Percentiles rank a stretch among this genome's conserved stretches.
phyloP scores from a whole-genome alignment of 2,113 vertebrate species.

The Oryzias curvinotus region DNA sequence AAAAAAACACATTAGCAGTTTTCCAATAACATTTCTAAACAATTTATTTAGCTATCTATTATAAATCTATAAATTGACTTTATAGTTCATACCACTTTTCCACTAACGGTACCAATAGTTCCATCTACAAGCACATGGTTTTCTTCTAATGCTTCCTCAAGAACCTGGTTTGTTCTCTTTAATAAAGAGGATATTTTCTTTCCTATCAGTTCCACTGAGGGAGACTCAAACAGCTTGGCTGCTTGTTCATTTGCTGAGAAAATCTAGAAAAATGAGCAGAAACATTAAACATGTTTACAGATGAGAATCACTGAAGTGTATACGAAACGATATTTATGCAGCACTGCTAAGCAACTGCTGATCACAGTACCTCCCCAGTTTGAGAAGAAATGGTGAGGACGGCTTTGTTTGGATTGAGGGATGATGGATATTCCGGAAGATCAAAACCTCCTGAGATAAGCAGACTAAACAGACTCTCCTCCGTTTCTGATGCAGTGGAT shows the following conservation, averaged over 20 bases:
- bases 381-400: conserved; percentile 78
- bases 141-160: conserved; percentile 78
- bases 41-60: neutral
- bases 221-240: conserved; percentile 83
- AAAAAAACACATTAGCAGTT: neutral
- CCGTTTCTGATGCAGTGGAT: conserved; percentile 64
- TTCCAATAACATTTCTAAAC: neutral
- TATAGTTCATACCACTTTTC: conserved; percentile 83
- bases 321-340: neutral
- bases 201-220: conserved; percentile 80
- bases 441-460: conserved; percentile 58
- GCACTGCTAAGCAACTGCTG: neutral
- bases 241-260: conserved; percentile 87
- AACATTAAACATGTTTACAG: neutral
- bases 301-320: too few species aligned
- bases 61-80: too few species aligned
- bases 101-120: conserved; percentile 65
- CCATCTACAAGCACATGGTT: conserved; percentile 75
- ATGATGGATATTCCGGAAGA: conserved; percentile 53
- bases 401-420: conserved; percentile 81
- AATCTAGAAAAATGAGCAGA: conserved; percentile 74
- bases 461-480: conserved; percentile 72
- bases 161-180: conserved; percentile 77
- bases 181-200: conserved; percentile 80
- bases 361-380: conserved; percentile 79